Percentiles rank a stretch among this genome's conserved stretches.
phyloP scores from a whole-genome alignment of 2,113 vertebrate genomes.

The Stegastes partitus region DNA sequence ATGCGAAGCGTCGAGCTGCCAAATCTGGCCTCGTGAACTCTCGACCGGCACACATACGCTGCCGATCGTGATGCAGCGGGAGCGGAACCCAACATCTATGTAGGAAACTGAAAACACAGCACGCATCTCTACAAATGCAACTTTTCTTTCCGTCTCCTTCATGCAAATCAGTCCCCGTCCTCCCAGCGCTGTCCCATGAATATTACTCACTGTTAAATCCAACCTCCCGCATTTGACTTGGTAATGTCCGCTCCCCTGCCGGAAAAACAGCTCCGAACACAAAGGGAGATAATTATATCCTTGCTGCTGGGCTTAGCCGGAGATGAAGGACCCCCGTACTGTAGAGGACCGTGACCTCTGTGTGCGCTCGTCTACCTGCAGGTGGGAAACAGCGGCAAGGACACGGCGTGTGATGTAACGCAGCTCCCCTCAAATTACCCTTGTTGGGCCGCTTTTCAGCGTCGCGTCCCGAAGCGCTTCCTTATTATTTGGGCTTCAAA shows the following conservation, averaged over 20 bases:
- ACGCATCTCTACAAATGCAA: constrained; percentile 14
- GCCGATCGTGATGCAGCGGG: too few relatives aligned
- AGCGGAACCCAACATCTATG: too few relatives aligned
- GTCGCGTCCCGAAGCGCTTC: constrained; percentile 6
- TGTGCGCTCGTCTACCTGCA: constrained; percentile 49
- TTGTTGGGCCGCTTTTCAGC: constrained; percentile 32
- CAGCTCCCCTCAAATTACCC: constrained; percentile 55
- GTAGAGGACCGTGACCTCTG: constrained; percentile 69
- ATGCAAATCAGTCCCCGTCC: constrained; percentile 66
- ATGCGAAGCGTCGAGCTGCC: constrained; percentile 31
- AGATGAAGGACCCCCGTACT: constrained; percentile 66
- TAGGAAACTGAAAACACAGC: constrained; percentile 7
- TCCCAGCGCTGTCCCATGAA: constrained; percentile 57
- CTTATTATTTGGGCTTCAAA: constrained; percentile 17
- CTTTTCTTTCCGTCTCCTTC: constrained; percentile 32
- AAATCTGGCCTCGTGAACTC: constrained; percentile 49
- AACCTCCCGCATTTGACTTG: constrained; percentile 79
- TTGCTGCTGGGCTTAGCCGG: constrained; percentile 60
- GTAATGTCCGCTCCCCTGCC: constrained; percentile 76
- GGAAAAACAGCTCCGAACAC: constrained; percentile 72
- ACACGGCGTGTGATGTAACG: constrained; percentile 54
- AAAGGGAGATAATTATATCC: constrained; percentile 77
- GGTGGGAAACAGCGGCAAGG: constrained; percentile 70
- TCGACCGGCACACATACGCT: constrained; percentile 28
- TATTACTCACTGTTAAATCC: constrained; percentile 76